Base-by-base conservation (phyloP, 2,888 invertebrate species). In the Ormyrus nitidulus region DNA sequence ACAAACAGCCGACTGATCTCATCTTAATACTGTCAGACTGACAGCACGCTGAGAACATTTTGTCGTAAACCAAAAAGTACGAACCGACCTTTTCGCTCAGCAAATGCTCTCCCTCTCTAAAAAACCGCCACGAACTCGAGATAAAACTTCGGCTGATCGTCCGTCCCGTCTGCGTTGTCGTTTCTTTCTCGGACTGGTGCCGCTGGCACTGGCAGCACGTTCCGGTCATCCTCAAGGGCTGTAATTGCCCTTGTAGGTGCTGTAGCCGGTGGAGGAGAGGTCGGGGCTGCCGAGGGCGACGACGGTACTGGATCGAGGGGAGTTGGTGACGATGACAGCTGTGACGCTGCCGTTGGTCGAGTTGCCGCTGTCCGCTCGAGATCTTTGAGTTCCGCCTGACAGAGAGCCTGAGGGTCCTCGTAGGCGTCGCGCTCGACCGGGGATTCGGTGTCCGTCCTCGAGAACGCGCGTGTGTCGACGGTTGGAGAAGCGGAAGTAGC, bases 401-500 rank as follows among this genome's bases (percentile, higher is more conserved):
- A 4, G 64, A 0, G 71, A 59, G 53, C 46, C 46, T 1, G 13
- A n/a, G 2, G 34, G 34, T 6, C 19, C 56, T 9, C 74, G 76
- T 19, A 72, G 78, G 9, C 56, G 71, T 6, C 59, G 34, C 5
- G 34, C 13, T 9, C 34, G 19, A 10, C 13, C 72, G 11, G 68
- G 44, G 9, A 69, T 11, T n/a, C 13, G 56, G 13, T 58, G 77
- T 44, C 19, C 59, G 48, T 87, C 85, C 89, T 81, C 87, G 88
- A 85, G 86, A 83, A 77, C 89, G 87, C 86, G 61, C 6, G 54
- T 71, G n/a, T 66, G 71, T 3, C 61, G 76, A 0, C 92, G 87
- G 88, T 92, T 87, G 88, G 92, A 88, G 89, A 93, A 90, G 8
- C 92, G 92, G 84, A 93, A 92, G 86, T 93, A 93, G 75, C 92